Evolutionary conservation across 2,797 vertebrate genomes (phyloP).

Genomic region (Rhinella marina): DNA sequence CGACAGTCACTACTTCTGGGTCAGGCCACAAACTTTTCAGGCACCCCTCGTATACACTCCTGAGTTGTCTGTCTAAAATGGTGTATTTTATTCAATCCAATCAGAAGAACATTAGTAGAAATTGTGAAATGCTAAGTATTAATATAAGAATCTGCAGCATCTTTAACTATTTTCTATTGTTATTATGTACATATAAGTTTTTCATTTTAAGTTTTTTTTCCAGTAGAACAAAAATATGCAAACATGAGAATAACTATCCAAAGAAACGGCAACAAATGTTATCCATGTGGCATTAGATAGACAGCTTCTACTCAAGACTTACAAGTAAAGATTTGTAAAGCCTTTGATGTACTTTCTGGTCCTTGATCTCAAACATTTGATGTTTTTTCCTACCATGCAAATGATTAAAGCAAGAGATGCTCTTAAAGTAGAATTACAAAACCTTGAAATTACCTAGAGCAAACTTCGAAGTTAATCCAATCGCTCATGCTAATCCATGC

Average conservation of each 20-base stretch:
- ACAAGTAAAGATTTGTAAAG: conserved; percentile 60
- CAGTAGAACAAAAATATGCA: neutral
- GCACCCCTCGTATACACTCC: too few relatives aligned
- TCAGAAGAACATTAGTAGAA: too few relatives aligned
- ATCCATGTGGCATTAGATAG: conserved; percentile 6
- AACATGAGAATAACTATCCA: neutral
- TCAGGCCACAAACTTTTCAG: too few relatives aligned
- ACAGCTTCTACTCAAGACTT: conserved; percentile 13
- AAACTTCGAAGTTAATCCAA: conserved; percentile 62
- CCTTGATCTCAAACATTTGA: conserved; percentile 61
- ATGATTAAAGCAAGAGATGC: conserved; percentile 61
- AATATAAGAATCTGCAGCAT: too few relatives aligned
- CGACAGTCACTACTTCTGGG: too few relatives aligned
- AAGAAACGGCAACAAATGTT: neutral
- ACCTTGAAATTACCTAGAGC: conserved; percentile 65
- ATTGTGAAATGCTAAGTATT: too few relatives aligned
- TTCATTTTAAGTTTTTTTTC: too few relatives aligned
- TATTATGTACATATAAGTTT: neutral
- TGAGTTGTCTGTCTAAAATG: too few relatives aligned
- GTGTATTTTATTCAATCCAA: too few relatives aligned
- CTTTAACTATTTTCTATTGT: neutral
- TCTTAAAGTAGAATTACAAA: conserved; percentile 65
- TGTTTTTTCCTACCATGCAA: conserved; percentile 57
- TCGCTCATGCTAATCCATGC: conserved; percentile 57
- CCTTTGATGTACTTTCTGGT: conserved; percentile 49